A percentile compares a stretch with the other conserved stretches of the same genome.
These are phyloP conservation scores for Halocynthia aurantium DNA, from an alignment of 23 tunicate genomes.

Conservation along the genomic window DNA sequence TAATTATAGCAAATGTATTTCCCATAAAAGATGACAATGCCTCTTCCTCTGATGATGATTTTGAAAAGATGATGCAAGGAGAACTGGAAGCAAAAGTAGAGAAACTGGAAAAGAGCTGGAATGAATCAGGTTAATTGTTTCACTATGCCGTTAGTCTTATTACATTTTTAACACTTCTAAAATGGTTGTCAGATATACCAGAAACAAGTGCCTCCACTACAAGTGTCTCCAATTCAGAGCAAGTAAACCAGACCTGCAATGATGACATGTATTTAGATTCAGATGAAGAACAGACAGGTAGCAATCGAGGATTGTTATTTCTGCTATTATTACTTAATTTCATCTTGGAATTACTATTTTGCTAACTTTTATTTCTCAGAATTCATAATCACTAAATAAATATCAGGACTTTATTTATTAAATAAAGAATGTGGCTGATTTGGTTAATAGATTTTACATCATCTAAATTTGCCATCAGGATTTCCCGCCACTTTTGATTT, in stretches of 20 bases:
- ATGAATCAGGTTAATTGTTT: not conserved
- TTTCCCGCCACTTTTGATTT: no score
- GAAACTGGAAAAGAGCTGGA: constrained; percentile 47
- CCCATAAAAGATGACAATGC: constrained; percentile 47
- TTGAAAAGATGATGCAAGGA: constrained; percentile 66
- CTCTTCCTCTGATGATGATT: constrained; percentile 87
- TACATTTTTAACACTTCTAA: not conserved
- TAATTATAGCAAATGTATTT: not conserved
- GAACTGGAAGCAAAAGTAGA: constrained; percentile 51
- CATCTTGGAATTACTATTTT: no score
- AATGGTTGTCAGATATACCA: not conserved
- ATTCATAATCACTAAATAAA: no score
- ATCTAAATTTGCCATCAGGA: no score
- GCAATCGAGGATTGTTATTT: no score
- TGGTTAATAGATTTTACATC: no score
- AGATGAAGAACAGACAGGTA: constrained; percentile 43
- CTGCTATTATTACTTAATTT: no score
- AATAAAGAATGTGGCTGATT: no score
- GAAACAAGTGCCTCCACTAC: not conserved
- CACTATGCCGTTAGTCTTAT: not conserved
- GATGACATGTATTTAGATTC: constrained; percentile 82
- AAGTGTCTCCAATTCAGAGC: no score
- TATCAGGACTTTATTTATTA: no score
- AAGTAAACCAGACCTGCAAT: constrained; percentile 3
- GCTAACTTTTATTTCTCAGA: no score